Evolutionary conservation across 2,888 invertebrate species (phyloP).

Genomic region (Hirtodrosophila histrioides): DNA sequence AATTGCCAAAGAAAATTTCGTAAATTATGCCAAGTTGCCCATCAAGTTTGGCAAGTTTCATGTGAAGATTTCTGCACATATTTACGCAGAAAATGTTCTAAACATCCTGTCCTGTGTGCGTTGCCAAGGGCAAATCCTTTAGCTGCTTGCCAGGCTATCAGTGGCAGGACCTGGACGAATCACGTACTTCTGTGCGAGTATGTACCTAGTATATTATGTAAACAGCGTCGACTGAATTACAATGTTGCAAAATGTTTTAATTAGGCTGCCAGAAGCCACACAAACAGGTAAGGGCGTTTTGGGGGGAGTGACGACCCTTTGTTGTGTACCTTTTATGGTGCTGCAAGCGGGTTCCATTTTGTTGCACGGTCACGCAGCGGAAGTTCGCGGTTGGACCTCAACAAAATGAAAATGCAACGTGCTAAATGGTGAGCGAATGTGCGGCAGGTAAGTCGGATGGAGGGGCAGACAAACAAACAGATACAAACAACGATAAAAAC

Average conservation of each 20-base stretch:
- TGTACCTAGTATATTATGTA: slow-evolving; percentile 30
- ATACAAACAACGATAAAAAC: slow-evolving; percentile 22
- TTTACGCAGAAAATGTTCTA: neutral
- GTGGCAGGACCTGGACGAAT: too few relatives aligned
- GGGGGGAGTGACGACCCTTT: too few relatives aligned
- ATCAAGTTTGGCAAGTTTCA: slow-evolving; percentile 9
- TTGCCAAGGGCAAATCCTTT: too few relatives aligned
- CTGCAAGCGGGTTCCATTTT: slow-evolving; percentile 25
- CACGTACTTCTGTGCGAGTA: too few relatives aligned
- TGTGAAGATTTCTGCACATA: neutral
- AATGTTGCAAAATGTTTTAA: slow-evolving; percentile 66
- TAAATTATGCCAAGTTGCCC: slow-evolving; percentile 28
- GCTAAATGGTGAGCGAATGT: slow-evolving; percentile 33
- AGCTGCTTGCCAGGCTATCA: too few relatives aligned
- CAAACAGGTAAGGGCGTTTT: slow-evolving; percentile 1
- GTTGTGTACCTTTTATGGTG: neutral
- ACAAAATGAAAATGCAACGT: slow-evolving; percentile 40
- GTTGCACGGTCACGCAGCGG: slow-evolving; percentile 48
- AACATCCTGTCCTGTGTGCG: too few relatives aligned
- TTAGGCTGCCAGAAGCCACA: slow-evolving; percentile 54
- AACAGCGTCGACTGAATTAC: slow-evolving; percentile 33
- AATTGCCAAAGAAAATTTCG: slow-evolving; percentile 32
- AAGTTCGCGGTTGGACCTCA: slow-evolving; percentile 39
- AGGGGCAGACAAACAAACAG: slow-evolving; percentile 10
- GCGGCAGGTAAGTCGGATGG: slow-evolving; percentile 1